Conservation (phyloP, 2,888 invertebrate genomes). For the Hypercompe scribonia region DNA sequence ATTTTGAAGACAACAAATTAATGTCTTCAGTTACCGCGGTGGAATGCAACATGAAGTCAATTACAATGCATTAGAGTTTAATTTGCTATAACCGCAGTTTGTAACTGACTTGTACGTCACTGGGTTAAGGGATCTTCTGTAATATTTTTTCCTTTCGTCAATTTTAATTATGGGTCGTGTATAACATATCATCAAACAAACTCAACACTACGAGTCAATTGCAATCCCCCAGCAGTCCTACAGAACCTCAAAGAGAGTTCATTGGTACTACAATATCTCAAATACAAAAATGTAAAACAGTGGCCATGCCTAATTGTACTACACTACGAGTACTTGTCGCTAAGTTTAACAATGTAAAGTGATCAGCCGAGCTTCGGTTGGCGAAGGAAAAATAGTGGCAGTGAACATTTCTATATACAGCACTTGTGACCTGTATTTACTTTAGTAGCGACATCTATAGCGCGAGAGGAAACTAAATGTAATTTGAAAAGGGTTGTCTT, state of each 20-base stretch:
- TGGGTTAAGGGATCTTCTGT: neutral
- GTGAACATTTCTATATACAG: slow-evolving; percentile 7
- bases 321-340: slow-evolving; percentile 51
- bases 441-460: neutral
- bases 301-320: slow-evolving; percentile 76
- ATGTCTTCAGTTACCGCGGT: neutral
- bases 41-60: neutral
- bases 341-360: slow-evolving; percentile 23
- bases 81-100: neutral
- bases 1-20: neutral
- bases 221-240: slow-evolving; percentile 32
- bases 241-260: slow-evolving; percentile 39
- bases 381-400: slow-evolving; percentile 16
- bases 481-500: neutral
- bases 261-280: slow-evolving; percentile 56
- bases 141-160: neutral
- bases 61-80: neutral
- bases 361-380: slow-evolving; percentile 28
- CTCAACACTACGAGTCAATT: slow-evolving; percentile 1
- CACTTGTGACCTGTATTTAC: neutral
- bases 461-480: neutral
- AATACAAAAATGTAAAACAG: slow-evolving; percentile 59
- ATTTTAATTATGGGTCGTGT: neutral
- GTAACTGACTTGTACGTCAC: neutral
- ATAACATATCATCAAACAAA: neutral